Evolutionary conservation across 2,797 vertebrate species (phyloP), one percentile per base, ranked within the genome.

Genomic region (Microtus obscurus): DNA sequence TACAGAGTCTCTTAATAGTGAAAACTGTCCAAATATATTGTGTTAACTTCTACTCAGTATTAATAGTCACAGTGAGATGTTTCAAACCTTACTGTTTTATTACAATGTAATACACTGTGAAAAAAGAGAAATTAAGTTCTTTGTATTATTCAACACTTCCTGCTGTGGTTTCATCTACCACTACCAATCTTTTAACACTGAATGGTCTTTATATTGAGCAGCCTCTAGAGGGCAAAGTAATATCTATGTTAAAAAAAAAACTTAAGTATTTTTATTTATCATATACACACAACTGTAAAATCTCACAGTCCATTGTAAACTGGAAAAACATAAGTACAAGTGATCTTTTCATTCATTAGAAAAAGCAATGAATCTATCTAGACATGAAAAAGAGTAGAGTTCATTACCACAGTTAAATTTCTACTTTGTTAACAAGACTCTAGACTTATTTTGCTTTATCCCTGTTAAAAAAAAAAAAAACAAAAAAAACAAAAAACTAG

Each of bases 211-310:
- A 45, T 92, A 56, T 23, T 74, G 21, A 94, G 27, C 29, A 85
- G 67, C 87, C 85, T 95, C 51, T 91, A 95, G 87, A 94, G 77
- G 91, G 89, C 91, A 96, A 96, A 96, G 89, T 8, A 78, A 78
- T 81, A 48, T 37, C 31, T 91, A 76, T 92, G 63, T 81, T 51
- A 92, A 86, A 74, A 95, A 90, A 74, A 90, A 56, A 56, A 5
- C 19, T 45, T 37, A 76, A 67, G 34, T 48, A 59, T 95, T 71
- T 92, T 94, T 89, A 87, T 87, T 94, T 23, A 88, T 71, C 80
- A 93, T n/a, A 65, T 94, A 78, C 9, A 89, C 40, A 90, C 5
- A 79, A 40, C 9, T 16, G 3, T 23, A 59, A 17, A 83, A 45
- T 7, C 19, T 77, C 6, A 73, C 1, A 91, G 25, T 4, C 27